Evolutionary conservation across 2,888 invertebrate genomes (phyloP), one percentile per base, ranked within the genome.

Genomic region (Lycophotia porphyrea): DNA sequence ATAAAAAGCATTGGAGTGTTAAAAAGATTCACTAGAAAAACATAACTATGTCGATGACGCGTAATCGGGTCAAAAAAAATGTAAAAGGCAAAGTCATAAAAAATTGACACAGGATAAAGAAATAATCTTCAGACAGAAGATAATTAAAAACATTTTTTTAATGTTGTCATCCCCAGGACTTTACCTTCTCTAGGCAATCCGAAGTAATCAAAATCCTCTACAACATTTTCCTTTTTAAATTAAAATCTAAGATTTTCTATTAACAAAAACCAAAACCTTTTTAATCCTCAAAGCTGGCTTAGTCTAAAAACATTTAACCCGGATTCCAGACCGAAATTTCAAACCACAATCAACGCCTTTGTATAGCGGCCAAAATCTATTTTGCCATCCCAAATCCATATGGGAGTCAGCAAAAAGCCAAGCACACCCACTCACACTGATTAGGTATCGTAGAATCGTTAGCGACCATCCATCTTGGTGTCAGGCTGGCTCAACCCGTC

Each of bases 391-490:
- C 49, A 85, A 82, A 83, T 78, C 81, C 87, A 79, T 76, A 81
- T 82, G 80, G 44, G 76, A 64, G 44, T 36, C 63, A 61, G 75
- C 86, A 82, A 88, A 88, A 90, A 87, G 71, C 77, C 77, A 78
- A 71, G 76, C 80, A 80, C 81, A 81, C 84, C 84, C 89, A 89
- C 91, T 92, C 86, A 83, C 85, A 64, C 82, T 89, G 89, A 91
- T 91, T 91, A 90, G 88, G 80, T 87, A 87, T 87, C 86, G 81
- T 85, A 81, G 85, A 88, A 90, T 90, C 89, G 89, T 90, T 90
- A 89, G 88, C 84, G 86, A 86, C 88, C 90, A 92, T 92, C 92
- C 82, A 93, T 93, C 93, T 93, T 90, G 74, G 83, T 92, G 92
- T 91, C 92, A 85, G 72, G 67, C 73, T 47, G 84, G 89, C 85